Percentiles rank a stretch among this genome's conserved stretches.
These are phyloP conservation scores for Himalopsyche kuldschensis DNA, from an alignment of 2,888 invertebrate genomes.

Conservation along the genomic window DNA sequence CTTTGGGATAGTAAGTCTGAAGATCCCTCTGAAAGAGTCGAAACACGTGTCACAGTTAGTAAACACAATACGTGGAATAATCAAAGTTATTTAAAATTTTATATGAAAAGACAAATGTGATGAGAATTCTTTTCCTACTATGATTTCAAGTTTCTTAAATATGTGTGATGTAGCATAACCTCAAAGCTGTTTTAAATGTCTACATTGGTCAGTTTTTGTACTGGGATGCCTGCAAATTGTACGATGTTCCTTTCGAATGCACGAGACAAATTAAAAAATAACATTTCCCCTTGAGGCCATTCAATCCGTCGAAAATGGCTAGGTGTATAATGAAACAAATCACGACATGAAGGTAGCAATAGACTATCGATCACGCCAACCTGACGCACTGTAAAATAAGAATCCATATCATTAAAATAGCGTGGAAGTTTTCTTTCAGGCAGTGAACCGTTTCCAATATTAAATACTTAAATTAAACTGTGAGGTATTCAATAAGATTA, in stretches of 20 bases:
- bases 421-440: conserved; percentile 9
- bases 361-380: background rate
- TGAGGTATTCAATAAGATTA: background rate
- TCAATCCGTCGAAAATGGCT: background rate
- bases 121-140: no score
- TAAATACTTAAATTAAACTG: background rate
- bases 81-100: no score
- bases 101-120: no score
- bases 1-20: no score
- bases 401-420: background rate
- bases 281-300: background rate
- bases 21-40: no score
- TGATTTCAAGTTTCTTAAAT: no score
- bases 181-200: no score
- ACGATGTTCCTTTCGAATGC: background rate
- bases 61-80: no score
- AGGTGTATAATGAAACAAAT: background rate
- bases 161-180: no score
- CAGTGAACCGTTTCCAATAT: conserved; percentile 10
- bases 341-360: conserved; percentile 8
- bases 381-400: background rate
- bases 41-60: no score
- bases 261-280: background rate
- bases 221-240: background rate
- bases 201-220: background rate